Evolutionary conservation across 2,888 invertebrate genomes (phyloP).

Genomic region (Oxyscelio sp.): DNA sequence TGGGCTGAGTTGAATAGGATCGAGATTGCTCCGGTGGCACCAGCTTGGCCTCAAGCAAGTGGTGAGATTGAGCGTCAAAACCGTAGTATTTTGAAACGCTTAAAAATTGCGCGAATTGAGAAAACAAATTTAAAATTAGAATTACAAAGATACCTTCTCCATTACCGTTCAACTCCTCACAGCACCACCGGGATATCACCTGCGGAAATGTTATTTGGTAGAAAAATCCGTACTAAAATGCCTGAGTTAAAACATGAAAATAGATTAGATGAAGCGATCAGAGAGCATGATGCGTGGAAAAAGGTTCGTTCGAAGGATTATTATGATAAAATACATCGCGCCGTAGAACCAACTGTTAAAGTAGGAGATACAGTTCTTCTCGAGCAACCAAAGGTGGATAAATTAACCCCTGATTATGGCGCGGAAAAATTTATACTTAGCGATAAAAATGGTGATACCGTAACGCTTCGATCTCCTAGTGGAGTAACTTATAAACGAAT

Average conservation of each 20-base stretch:
- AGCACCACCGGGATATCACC: slow-evolving; percentile 53
- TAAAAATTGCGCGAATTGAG: slow-evolving; percentile 46
- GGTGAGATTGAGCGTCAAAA: slow-evolving; percentile 57
- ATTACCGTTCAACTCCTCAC: slow-evolving; percentile 53
- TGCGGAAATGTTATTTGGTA: slow-evolving; percentile 42
- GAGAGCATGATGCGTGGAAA: slow-evolving; percentile 48
- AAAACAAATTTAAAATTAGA: slow-evolving; percentile 27
- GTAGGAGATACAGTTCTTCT: slow-evolving; percentile 57
- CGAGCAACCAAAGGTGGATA: slow-evolving; percentile 33
- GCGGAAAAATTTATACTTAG: slow-evolving; percentile 24
- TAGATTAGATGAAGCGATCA: slow-evolving; percentile 39
- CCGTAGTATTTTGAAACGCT: slow-evolving; percentile 42
- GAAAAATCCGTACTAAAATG: slow-evolving; percentile 52
- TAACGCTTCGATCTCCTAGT: background rate
- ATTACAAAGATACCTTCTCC: slow-evolving; percentile 51
- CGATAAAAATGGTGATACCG: background rate
- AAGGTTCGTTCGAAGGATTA: slow-evolving; percentile 43
- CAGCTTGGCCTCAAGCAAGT: slow-evolving; percentile 50
- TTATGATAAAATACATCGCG: slow-evolving; percentile 25
- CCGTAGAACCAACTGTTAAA: slow-evolving; percentile 18
- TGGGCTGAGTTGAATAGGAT: slow-evolving; percentile 70
- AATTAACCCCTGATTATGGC: slow-evolving; percentile 36
- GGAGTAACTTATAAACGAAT: background rate
- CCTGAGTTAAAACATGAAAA: slow-evolving; percentile 26
- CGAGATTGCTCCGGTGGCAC: slow-evolving; percentile 66